phyloP scores from a whole-genome alignment of 2,888 invertebrate genomes.

The Philereme vetulata region DNA sequence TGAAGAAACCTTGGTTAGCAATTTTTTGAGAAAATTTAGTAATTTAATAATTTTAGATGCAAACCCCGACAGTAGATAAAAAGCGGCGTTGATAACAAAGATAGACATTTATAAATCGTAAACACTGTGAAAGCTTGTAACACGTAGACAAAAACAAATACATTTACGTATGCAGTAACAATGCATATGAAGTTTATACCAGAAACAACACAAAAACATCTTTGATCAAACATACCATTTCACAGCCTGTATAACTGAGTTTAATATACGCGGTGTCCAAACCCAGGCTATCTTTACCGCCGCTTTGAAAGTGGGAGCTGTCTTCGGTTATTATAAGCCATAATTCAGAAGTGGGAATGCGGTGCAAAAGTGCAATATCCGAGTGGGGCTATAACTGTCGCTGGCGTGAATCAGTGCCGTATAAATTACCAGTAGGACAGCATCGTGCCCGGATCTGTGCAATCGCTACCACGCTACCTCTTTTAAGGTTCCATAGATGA shows the following conservation, averaged over 20 bases:
- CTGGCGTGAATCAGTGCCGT: slow-evolving; percentile 76
- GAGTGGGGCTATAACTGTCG: slow-evolving; percentile 76
- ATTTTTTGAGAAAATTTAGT: no score
- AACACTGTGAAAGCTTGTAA: no score
- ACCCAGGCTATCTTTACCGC: slow-evolving; percentile 21
- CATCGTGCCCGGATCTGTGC: slow-evolving; percentile 27
- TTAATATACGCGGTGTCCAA: slow-evolving; percentile 10
- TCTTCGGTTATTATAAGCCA: slow-evolving; percentile 68
- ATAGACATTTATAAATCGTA: no score
- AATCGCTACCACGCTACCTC: slow-evolving; percentile 18
- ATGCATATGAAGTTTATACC: no score
- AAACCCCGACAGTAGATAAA: no score
- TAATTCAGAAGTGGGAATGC: slow-evolving; percentile 71
- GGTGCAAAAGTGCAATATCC: slow-evolving; percentile 79
- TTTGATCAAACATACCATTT: background rate
- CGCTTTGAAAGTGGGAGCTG: slow-evolving; percentile 41
- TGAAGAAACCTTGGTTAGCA: no score
- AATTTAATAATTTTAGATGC: no score
- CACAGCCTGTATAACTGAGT: background rate
- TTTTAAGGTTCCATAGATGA: slow-evolving; percentile 7
- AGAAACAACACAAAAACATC: no score
- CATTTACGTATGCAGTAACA: no score
- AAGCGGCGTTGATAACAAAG: no score
- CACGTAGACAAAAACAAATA: no score
- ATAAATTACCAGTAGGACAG: slow-evolving; percentile 73